Percentiles rank a stretch among this genome's conserved stretches.
phyloP scores from a whole-genome alignment of 2,797 vertebrate species.

The Oceanodroma leucorhoa region DNA sequence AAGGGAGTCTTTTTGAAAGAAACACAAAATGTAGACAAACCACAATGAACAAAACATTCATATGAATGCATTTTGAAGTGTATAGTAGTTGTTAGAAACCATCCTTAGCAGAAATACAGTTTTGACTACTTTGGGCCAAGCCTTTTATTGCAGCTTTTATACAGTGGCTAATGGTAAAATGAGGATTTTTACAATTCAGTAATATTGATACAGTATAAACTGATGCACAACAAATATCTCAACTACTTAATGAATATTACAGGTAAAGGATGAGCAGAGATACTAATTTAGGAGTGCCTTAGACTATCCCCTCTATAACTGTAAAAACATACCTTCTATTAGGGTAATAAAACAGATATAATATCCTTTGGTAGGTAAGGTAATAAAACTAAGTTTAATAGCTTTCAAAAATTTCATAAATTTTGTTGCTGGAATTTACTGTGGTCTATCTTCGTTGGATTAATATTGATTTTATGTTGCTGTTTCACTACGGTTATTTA shows the following conservation, averaged over 20 bases:
- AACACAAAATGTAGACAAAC: background rate
- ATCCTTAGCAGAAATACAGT: background rate
- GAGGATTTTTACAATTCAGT: background rate
- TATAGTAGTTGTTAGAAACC: background rate
- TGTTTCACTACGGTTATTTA: constrained; percentile 73
- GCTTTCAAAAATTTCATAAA: constrained; percentile 73
- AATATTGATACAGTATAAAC: background rate
- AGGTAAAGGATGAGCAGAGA: constrained; percentile 45
- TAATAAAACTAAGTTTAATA: constrained; percentile 73
- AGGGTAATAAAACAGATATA: constrained; percentile 62
- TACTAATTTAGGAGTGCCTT: constrained; percentile 31
- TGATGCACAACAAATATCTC: background rate
- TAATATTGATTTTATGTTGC: constrained; percentile 77
- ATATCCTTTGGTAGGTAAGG: constrained; percentile 56
- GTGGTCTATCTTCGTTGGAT: constrained; percentile 66
- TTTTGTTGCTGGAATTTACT: constrained; percentile 69
- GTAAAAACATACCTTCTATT: constrained; percentile 55
- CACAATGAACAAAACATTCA: background rate
- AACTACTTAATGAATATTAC: constrained; percentile 23
- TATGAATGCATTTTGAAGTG: background rate
- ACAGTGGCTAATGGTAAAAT: background rate
- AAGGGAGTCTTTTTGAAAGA: background rate
- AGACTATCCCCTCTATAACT: constrained; percentile 31
- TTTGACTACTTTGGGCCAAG: background rate
- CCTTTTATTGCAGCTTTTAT: background rate